A percentile compares a stretch with the other conserved stretches of the same genome.
Conservation (phyloP, 1,140 invertebrate genomes). For the Diabrotica undecimpunctata region DNA sequence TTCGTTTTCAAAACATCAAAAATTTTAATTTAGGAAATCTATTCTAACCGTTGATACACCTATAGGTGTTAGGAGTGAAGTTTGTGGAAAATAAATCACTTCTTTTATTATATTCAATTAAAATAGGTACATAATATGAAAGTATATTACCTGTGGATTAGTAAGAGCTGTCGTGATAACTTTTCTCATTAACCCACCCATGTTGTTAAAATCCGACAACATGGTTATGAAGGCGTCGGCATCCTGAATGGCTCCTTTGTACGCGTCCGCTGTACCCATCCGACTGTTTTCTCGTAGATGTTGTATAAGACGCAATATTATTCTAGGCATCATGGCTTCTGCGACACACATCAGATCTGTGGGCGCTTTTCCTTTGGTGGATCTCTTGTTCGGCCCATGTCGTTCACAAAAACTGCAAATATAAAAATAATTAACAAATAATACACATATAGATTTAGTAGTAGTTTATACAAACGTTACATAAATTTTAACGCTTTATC, state of each 20-base stretch:
- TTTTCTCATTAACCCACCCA: constrained; percentile 90
- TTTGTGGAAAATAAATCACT: no score
- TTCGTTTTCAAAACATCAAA: no score
- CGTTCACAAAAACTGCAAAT: constrained; percentile 79
- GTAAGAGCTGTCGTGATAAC: constrained; percentile 88
- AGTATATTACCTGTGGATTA: constrained; percentile 61
- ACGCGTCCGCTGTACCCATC: constrained; percentile 49
- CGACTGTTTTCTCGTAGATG: constrained; percentile 78
- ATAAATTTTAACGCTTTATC: no score
- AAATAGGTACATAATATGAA: no score
- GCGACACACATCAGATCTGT: constrained; percentile 85
- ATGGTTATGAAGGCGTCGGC: constrained; percentile 83
- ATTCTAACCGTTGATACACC: no score
- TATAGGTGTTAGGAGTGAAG: no score
- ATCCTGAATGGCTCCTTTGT: constrained; percentile 67
- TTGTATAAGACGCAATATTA: constrained; percentile 84
- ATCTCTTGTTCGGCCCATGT: constrained; percentile 81
- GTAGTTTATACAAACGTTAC: no score
- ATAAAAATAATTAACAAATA: neutral
- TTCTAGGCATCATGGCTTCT: constrained; percentile 87
- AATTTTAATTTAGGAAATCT: no score
- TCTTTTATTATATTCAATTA: no score
- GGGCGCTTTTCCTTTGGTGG: constrained; percentile 71
- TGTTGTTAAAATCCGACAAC: constrained; percentile 88
- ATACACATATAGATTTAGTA: neutral